Evolutionary conservation across 2,888 invertebrate species (phyloP), one percentile per base, ranked within the genome.

Genomic region (Nysson spinosus): DNA sequence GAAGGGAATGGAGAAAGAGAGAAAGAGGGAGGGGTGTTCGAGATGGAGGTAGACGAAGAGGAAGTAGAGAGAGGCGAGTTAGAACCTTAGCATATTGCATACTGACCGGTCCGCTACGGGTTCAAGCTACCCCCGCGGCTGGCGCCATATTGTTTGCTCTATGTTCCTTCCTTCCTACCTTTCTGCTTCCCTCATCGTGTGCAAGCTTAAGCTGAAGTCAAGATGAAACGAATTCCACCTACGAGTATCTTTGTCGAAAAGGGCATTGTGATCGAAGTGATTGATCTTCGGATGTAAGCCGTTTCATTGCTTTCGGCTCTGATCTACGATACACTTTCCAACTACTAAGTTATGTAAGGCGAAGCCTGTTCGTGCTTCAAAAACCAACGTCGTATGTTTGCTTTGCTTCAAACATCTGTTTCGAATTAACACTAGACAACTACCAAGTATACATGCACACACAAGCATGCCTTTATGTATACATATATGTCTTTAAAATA

Each of bases 61-160:
- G 54, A 34, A 19, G 58, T 17, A 11, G 55, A 52, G 35, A 19
- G 49, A 54, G 64, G 52, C 52, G 46, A 60, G 60, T 67, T 46
- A 69, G 72, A 85, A 83, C 83, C 85, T 83, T 84, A 82, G 85
- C 85, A 86, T 85, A 85, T 87, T 85, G 86, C 86, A 83, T 83
- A 82, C 84, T 85, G 85, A 85, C 85, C 85, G 80, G 79, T 83
- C 82, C 81, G 69, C 68, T 73, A 72, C 73, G 78, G 78, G 76
- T 65, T 63, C 70, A 69, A 75, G 72, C 70, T n/a, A n/a, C 66
- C 72, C 69, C 66, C 67, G 74, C 74, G 73, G 78, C 77, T 75
- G 80, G 75, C 80, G 83, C 83, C 85, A 81, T 84, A 85, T 83
- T 86, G 84, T 85, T 83, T 79, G 77, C 79, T 83, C 82, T 84